A percentile compares a stretch with the other conserved stretches of the same genome.
phyloP scores from a whole-genome alignment of 2,797 vertebrate genomes.

The Sebastes oblongus region DNA sequence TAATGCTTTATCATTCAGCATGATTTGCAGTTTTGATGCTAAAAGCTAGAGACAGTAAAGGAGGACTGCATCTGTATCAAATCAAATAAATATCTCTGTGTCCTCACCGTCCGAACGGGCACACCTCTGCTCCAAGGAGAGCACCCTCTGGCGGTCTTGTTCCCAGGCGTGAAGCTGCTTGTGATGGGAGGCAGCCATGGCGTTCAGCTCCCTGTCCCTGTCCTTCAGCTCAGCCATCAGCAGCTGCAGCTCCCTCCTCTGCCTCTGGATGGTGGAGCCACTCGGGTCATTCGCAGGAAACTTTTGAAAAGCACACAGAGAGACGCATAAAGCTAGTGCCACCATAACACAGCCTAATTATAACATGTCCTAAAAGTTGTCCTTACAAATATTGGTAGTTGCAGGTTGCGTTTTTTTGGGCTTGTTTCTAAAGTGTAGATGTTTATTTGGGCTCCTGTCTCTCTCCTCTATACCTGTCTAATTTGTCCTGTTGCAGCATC shows the following conservation, averaged over 20 bases:
- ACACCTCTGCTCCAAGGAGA: constrained; percentile 84
- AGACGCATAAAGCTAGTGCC: background rate
- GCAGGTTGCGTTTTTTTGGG: too few relatives aligned
- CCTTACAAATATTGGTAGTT: too few relatives aligned
- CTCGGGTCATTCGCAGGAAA: constrained; percentile 63
- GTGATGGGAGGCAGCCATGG: constrained; percentile 85
- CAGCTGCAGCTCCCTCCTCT: constrained; percentile 88
- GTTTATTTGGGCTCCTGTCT: too few relatives aligned
- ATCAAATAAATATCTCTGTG: background rate
- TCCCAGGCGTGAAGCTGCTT: constrained; percentile 88
- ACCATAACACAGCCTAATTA: background rate
- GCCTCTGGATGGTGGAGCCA: constrained; percentile 80
- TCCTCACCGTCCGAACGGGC: constrained; percentile 83
- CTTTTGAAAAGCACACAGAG: constrained; percentile 1
- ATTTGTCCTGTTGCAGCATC: too few relatives aligned
- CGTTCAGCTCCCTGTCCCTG: constrained; percentile 86
- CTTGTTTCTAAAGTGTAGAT: too few relatives aligned
- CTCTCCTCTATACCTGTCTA: too few relatives aligned
- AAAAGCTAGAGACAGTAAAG: background rate
- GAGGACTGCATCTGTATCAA: background rate
- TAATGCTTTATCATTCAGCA: background rate
- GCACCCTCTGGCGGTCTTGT: constrained; percentile 83
- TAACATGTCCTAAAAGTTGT: too few relatives aligned
- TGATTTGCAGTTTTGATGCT: background rate
- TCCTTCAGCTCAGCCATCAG: constrained; percentile 88